A percentile compares a stretch with the other conserved stretches of the same genome.
Conservation (phyloP, 1,140 invertebrate species). For the Drosophila neocordata region DNA sequence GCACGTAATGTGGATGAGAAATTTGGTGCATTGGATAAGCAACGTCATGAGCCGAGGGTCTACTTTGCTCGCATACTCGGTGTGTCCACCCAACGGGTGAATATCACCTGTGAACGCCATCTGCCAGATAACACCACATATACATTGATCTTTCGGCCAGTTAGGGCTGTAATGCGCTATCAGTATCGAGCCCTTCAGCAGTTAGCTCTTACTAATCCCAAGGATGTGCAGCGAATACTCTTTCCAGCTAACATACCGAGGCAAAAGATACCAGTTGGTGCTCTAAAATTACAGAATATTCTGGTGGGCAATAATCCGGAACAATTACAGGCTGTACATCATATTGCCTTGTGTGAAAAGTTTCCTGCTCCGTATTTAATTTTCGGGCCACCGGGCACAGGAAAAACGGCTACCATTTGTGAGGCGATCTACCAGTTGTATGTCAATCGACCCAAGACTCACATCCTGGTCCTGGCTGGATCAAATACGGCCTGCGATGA, state of each 20-base stretch:
- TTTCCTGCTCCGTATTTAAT: conserved; percentile 89
- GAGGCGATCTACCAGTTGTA: conserved; percentile 86
- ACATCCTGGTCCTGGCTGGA: conserved; percentile 88
- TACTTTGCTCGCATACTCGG: conserved; percentile 63
- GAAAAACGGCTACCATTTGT: conserved; percentile 91
- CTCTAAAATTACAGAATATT: conserved; percentile 37
- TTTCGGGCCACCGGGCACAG: conserved; percentile 91
- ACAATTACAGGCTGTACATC: conserved; percentile 86
- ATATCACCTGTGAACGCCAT: conserved; percentile 65
- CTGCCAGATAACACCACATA: conserved; percentile 58
- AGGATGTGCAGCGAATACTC: conserved; percentile 46
- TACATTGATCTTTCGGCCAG: conserved; percentile 62
- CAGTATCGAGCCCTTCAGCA: conserved; percentile 71
- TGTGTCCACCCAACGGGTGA: conserved; percentile 61
- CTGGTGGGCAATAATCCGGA: conserved; percentile 84
- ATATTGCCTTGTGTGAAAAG: conserved; percentile 85
- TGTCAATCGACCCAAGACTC: conserved; percentile 80
- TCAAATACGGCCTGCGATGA: conserved; percentile 92
- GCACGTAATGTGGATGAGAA: conserved; percentile 37
- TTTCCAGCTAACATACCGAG: conserved; percentile 50
- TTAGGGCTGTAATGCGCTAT: conserved; percentile 61
- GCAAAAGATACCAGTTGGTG: not conserved
- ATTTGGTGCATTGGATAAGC: conserved; percentile 49
- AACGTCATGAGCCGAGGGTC: conserved; percentile 45
- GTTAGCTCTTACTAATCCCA: conserved; percentile 25